These are phyloP conservation scores for Oncorhynchus kisutch DNA, from an alignment of 2,113 vertebrate genomes.

Conservation along the genomic window DNA sequence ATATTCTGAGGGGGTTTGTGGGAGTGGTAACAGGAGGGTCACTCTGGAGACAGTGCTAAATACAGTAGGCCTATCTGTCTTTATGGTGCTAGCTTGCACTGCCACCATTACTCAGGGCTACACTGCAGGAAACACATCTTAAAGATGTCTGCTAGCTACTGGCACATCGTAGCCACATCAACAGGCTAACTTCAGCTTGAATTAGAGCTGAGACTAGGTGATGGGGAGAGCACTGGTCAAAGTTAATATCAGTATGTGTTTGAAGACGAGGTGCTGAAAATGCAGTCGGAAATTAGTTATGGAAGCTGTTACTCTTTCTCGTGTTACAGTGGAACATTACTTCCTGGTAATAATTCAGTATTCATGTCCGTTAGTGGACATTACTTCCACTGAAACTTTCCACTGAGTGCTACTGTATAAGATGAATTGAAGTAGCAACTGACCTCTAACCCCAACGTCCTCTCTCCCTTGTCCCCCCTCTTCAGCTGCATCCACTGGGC, in stretches of 20 bases:
- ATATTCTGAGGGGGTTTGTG: too few relatives aligned
- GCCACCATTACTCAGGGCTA: background rate
- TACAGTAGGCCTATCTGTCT: background rate
- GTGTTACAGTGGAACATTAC: too few relatives aligned
- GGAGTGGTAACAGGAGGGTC: too few relatives aligned
- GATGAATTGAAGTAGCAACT: background rate
- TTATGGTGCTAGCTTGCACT: background rate
- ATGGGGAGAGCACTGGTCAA: too few relatives aligned
- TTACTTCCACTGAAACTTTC: background rate
- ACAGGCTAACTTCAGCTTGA: background rate
- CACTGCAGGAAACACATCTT: background rate
- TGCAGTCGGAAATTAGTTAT: too few relatives aligned
- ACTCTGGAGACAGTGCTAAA: background rate
- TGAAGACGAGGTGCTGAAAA: too few relatives aligned
- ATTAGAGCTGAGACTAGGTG: too few relatives aligned
- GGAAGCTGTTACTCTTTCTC: too few relatives aligned
- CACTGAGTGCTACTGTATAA: background rate
- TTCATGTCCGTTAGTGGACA: background rate
- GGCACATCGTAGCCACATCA: background rate
- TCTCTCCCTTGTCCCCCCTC: background rate
- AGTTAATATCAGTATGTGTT: too few relatives aligned
- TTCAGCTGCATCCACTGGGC: background rate
- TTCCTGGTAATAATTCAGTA: too few relatives aligned
- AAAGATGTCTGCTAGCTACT: constrained; percentile 30
- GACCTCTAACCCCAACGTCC: background rate